Evolutionary conservation across 2,888 invertebrate genomes (phyloP).

Genomic region (Nymphalis urticae): DNA sequence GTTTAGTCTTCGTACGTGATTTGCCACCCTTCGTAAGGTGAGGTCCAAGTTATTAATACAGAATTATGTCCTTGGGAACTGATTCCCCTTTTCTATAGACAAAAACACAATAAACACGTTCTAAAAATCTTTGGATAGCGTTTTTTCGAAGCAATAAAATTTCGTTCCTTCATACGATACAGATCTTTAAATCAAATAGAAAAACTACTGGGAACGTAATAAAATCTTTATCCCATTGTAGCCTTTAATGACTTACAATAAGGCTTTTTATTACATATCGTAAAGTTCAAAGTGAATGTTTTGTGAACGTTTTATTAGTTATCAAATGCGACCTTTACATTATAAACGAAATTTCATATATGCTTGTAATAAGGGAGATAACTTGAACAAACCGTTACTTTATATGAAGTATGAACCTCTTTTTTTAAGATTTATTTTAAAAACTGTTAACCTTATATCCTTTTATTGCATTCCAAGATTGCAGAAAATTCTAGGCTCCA

Average conservation of each 20-base stretch:
- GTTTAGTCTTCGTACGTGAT: conserved; percentile 53
- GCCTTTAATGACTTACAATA: conserved; percentile 6
- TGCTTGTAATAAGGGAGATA: background rate
- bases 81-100: conserved; percentile 51
- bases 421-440: too few relatives aligned
- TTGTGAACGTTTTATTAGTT: conserved; percentile 22
- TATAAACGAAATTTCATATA: background rate
- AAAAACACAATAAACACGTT: conserved; percentile 54
- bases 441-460: too few relatives aligned
- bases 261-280: conserved; percentile 4
- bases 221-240: conserved; percentile 9
- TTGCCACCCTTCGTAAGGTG: conserved; percentile 50
- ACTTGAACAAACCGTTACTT: background rate
- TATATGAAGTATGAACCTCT: too few relatives aligned
- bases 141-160: conserved; percentile 53
- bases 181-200: conserved; percentile 26
- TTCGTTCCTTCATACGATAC: conserved; percentile 39
- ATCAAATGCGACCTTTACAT: conserved; percentile 19
- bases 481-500: too few relatives aligned
- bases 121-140: conserved; percentile 52
- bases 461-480: too few relatives aligned
- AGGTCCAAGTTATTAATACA: conserved; percentile 55
- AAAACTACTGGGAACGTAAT: conserved; percentile 21
- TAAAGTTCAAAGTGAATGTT: conserved; percentile 16
- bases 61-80: conserved; percentile 72